phyloP scores from a whole-genome alignment of 2,888 invertebrate genomes.

The Drosophila incognita region DNA sequence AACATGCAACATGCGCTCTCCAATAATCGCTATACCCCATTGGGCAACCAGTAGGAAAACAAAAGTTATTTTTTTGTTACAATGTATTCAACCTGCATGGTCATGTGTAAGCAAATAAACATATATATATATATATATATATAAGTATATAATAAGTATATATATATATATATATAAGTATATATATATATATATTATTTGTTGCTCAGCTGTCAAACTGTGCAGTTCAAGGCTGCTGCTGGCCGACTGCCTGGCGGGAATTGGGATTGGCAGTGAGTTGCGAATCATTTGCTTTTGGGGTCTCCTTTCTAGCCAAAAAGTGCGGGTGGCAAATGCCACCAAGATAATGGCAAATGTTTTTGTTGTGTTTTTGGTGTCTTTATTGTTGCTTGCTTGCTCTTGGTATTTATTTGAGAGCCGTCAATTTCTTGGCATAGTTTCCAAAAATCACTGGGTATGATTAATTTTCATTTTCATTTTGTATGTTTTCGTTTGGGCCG shows the following conservation, averaged over 20 bases:
- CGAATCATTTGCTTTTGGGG: constrained; percentile 33
- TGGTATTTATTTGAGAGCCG: constrained; percentile 63
- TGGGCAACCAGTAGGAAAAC: constrained; percentile 1
- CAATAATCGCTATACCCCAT: constrained; percentile 4
- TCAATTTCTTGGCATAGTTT: constrained; percentile 34
- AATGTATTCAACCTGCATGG: constrained; percentile 50
- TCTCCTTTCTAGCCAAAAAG: constrained; percentile 33
- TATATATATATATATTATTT: constrained; percentile 37
- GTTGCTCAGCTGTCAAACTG: constrained; percentile 73
- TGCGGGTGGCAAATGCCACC: constrained; percentile 65
- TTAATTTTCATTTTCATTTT: constrained; percentile 39
- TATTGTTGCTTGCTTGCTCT: constrained; percentile 26
- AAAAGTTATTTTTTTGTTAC: constrained; percentile 29
- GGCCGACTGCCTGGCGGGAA: constrained; percentile 50
- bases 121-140: constrained; percentile 9
- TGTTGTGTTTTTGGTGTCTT: constrained; percentile 14
- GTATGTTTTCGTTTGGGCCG: constrained; percentile 31
- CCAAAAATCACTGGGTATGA: constrained; percentile 56
- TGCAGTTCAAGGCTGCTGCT: constrained; percentile 72
- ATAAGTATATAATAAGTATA: constrained; percentile 1
- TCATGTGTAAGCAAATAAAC: constrained; percentile 11
- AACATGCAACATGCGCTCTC: neutral
- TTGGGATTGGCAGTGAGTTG: constrained; percentile 46
- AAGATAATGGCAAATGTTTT: constrained; percentile 67
- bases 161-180: constrained; percentile 5